phyloP scores from a whole-genome alignment of 2,113 vertebrate genomes.

The Sus scrofa region T2T-Sscrofa CM000819.6:59154001-59154500 shows the following conservation, averaged over 20 bases:
- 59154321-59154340: no score
- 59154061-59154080: slow-evolving; percentile 63
- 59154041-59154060: slow-evolving; percentile 50
- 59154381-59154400: no score
- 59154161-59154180: background rate
- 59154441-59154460: no score
- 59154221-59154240: background rate
- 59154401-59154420: no score
- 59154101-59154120: slow-evolving; percentile 51
- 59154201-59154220: slow-evolving; percentile 11
- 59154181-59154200: slow-evolving; percentile 36
- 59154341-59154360: no score
- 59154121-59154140: slow-evolving; percentile 21
- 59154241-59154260: background rate
- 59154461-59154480: no score
- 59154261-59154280: background rate
- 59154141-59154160: slow-evolving; percentile 39
- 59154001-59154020: slow-evolving; percentile 33
- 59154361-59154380: no score
- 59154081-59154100: slow-evolving; percentile 22
- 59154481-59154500: no score
- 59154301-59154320: background rate
- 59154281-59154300: background rate
- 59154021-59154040: slow-evolving; percentile 25
- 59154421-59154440: no score